A percentile compares a stretch with the other conserved stretches of the same genome.
Evolutionary conservation across 2,888 invertebrate species (phyloP).

Genomic region (Plusia festucae): DNA sequence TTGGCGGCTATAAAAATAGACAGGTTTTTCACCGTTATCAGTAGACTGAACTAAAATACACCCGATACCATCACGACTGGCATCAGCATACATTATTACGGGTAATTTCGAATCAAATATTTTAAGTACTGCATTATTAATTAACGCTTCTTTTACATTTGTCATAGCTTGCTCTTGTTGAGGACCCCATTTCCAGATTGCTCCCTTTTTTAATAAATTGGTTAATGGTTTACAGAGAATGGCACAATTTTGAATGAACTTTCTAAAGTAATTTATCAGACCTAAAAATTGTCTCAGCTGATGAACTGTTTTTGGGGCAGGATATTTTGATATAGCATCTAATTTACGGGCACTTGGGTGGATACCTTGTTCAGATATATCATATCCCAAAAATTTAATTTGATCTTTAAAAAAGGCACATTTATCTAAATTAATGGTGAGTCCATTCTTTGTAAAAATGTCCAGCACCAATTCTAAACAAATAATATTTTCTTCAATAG

Average conservation of each 20-base stretch:
- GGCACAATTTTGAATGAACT: conserved; percentile 46
- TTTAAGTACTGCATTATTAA: conserved; percentile 1
- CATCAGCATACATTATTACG: conserved; percentile 66
- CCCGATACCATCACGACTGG: conserved; percentile 63
- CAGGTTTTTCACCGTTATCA: background rate
- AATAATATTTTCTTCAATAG: conserved; percentile 10
- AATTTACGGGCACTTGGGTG: background rate
- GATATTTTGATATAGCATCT: background rate
- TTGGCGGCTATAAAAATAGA: conserved; percentile 7
- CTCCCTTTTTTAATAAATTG: conserved; percentile 52
- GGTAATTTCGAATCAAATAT: conserved; percentile 22
- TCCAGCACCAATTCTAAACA: conserved; percentile 13
- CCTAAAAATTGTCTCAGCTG: background rate
- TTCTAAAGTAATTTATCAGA: background rate
- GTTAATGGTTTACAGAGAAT: conserved; percentile 53
- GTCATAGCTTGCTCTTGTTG: conserved; percentile 30
- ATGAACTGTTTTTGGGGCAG: background rate
- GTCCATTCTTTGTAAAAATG: conserved; percentile 2
- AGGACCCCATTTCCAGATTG: conserved; percentile 32
- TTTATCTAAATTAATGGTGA: conserved; percentile 13
- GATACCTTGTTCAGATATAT: conserved; percentile 8
- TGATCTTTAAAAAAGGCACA: conserved; percentile 9
- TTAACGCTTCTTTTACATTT: conserved; percentile 28
- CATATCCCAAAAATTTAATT: conserved; percentile 12
- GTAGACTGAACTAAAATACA: conserved; percentile 37